Evolutionary conservation across 2,113 vertebrate species (phyloP), one percentile per base, ranked within the genome.

Genomic region (Sebastes schlegelii): DNA sequence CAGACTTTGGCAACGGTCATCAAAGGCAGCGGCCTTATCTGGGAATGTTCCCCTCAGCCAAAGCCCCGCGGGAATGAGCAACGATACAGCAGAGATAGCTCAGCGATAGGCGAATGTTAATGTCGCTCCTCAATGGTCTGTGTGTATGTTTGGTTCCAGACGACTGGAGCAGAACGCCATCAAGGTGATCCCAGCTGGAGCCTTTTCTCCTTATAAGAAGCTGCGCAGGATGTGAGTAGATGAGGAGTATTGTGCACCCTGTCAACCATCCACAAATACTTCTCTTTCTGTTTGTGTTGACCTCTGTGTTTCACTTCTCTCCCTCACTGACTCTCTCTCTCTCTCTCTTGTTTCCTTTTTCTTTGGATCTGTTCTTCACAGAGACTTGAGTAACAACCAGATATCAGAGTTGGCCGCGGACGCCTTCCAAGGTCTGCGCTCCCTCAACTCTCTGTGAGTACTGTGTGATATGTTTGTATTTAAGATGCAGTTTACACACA

Each of bases 321-420:
- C 49, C 14, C 55, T 76, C 49, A 8, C 16, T 5, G 7, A 34
- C 66, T 79, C n/a, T 48, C 34, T 34, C 34, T 34, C 34, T 34
- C 26, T n/a, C 3, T 63, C n/a, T 82, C 23, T 76, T 23, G 13
- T 72, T 73, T 73, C 48, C 90, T 93, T 79, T 92, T 93, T 93
- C 64, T 91, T 74, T 73, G 42, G 34, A 46, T 46, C 34, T 66
- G 4, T 88, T 95, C 80, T 77, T 93, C 94, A 74, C 93, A 99
- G 98, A 89, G 98, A 99, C 94, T 94, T 99, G 88, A 99, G 98
- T 88, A 99, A 99, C 95, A 99, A 99, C 92, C 98, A 99, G 94
- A 99, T 99, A 88, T 99, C 98, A 14, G 98, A 99, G 92, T 90
- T 98, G 68, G 98, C 98, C 63, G 94, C 98, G 12, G 98, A 99